Conservation (phyloP, 1,140 invertebrate species). For the Myzus persicae region DNA sequence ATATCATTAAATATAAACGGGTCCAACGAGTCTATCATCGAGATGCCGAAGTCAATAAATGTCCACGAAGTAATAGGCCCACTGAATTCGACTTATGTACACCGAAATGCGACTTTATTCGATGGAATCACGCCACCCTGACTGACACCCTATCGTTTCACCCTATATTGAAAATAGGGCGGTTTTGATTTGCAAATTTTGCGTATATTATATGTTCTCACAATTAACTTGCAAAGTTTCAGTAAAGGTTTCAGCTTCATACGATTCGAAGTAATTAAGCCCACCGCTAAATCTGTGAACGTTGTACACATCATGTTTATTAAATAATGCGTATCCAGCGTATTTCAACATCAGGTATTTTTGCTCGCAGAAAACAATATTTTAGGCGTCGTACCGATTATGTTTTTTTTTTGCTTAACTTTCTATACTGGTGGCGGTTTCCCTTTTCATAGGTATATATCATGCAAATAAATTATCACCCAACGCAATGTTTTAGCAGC, state of each 20-base stretch:
- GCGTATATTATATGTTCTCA: not conserved
- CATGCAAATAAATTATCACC: not conserved
- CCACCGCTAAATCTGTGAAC: not conserved
- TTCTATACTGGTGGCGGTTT: not conserved
- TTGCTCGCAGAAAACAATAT: too few relatives aligned
- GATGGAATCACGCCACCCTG: not conserved
- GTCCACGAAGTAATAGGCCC: not conserved
- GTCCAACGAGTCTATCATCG: not conserved
- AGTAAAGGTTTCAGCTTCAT: not conserved
- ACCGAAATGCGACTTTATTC: not conserved
- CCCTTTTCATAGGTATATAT: not conserved
- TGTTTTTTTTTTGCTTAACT: too few relatives aligned
- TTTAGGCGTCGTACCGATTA: too few relatives aligned
- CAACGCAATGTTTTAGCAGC: not conserved
- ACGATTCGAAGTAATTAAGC: too few relatives aligned
- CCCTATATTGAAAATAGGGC: slow-evolving; percentile 13
- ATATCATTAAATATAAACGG: not conserved
- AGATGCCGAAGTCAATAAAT: not conserved
- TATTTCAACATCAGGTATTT: too few relatives aligned
- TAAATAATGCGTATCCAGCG: not conserved
- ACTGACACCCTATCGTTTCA: not conserved
- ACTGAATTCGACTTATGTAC: not conserved
- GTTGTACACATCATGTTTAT: too few relatives aligned
- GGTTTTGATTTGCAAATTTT: slow-evolving; percentile 12
- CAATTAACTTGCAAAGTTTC: not conserved